Base-by-base conservation (phyloP, 2,888 invertebrate genomes). In the Apoderus coryli region DNA sequence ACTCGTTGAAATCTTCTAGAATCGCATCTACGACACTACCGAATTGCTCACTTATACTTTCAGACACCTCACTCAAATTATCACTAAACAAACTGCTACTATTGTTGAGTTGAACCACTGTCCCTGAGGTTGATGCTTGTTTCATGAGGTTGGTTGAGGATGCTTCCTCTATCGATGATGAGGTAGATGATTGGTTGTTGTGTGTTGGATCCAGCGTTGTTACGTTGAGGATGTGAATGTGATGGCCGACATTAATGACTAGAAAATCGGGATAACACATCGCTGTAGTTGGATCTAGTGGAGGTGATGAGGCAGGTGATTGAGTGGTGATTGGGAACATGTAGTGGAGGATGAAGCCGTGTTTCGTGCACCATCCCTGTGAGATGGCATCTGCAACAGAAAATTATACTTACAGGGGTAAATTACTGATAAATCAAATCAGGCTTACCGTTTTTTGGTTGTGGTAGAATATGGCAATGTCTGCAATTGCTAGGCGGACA, bases 291-390 rank as follows among this genome's bases (percentile, higher is more conserved):
- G 60, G 58, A 38, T 58, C 52, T 38, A 59, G 59, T 9, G 35
- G 38, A 14, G 84, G 86, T 46, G 77, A 80, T 28, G 86, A 82
- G 33, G 54, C 51, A 14, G 84, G 86, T 46, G 77, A 80, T 28
- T 86, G 84, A 33, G 54, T 51, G n/a, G 84, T 80, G 44, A 86
- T 76, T 51, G 85, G 84, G 55, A 89, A 88, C 52, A 82, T 84
- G 43, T 88, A 86, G 58, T 93, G 90, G 40, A 92, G 74, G 26
- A 89, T 86, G 44, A 89, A 76, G 50, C 89, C 86, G 55, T 93
- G 92, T 50, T 78, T 76, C 33, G 86, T 61, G 53, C 93, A 93
- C 55, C 57, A 59, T 24, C 57, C 57, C 41, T 51, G 52, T 29
- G 44, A 45, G n/a, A 47, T 29, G 22, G 44, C 41, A 34, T 47